phyloP scores from a whole-genome alignment of 2,888 invertebrate species.

The Morpho deidamia region DNA sequence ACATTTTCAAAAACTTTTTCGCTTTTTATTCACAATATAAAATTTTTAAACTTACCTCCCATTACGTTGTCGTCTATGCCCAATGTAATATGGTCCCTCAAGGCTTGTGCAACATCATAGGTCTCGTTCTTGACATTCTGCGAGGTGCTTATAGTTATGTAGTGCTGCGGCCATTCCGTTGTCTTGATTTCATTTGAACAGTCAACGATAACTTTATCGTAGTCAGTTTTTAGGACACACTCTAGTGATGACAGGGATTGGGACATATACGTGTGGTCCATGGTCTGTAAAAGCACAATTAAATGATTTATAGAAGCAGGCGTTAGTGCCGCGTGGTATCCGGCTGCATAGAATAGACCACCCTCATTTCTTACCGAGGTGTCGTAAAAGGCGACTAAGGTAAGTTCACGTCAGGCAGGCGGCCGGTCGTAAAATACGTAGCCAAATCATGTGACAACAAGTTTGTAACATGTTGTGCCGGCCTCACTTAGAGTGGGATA shows the following conservation, averaged over 20 bases:
- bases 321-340: no score
- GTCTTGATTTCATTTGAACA: constrained; percentile 31
- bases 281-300: constrained; percentile 38
- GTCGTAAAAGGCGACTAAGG: no score
- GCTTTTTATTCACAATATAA: no score
- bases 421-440: no score
- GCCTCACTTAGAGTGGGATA: no score
- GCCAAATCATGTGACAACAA: no score
- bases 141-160: constrained; percentile 33
- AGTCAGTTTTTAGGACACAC: constrained; percentile 43
- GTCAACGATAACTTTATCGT: constrained; percentile 61
- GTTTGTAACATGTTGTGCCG: no score
- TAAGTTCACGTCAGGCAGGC: no score
- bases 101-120: constrained; percentile 44
- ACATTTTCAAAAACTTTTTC: no score
- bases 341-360: no score
- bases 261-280: constrained; percentile 65
- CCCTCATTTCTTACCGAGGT: no score
- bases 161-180: constrained; percentile 40
- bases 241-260: constrained; percentile 55
- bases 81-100: constrained; percentile 46
- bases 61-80: constrained; percentile 51
- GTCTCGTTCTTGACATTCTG: constrained; percentile 48
- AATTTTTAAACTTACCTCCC: constrained; percentile 42
- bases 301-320: no score